Conservation (phyloP, 1,140 invertebrate species). For the Calliphora vicina region DNA sequence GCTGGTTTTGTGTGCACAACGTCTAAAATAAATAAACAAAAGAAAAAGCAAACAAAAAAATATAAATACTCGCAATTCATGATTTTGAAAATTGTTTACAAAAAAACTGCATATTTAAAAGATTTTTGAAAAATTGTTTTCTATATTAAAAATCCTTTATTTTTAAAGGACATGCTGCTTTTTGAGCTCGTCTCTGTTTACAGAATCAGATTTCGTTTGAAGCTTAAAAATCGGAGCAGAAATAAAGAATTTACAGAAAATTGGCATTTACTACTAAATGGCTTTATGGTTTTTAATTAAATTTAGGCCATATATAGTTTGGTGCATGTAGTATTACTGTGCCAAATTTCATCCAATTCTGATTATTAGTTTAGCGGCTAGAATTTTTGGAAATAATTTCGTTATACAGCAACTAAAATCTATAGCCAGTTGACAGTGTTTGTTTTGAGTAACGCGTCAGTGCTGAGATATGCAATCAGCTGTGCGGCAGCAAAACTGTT, state of each 20-base stretch:
- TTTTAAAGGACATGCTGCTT: slow-evolving; percentile 37
- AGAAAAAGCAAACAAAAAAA: neutral
- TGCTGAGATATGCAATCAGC: neutral
- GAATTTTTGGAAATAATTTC: slow-evolving; percentile 53
- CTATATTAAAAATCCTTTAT: neutral
- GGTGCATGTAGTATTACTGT: neutral
- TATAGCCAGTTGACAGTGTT: neutral
- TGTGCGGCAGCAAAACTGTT: neutral
- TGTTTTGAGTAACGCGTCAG: neutral
- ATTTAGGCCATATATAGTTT: neutral
- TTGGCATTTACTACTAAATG: neutral
- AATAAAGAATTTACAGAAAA: neutral
- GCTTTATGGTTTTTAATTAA: neutral
- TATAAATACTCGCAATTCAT: slow-evolving; percentile 2
- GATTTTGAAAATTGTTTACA: slow-evolving; percentile 20
- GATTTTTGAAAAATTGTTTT: slow-evolving; percentile 58
- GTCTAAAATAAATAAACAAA: neutral
- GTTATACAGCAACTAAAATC: slow-evolving; percentile 46
- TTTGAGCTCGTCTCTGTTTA: neutral
- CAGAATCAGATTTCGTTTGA: slow-evolving; percentile 55
- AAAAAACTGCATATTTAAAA: slow-evolving; percentile 51
- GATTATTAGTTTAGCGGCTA: slow-evolving; percentile 20
- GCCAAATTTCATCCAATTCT: slow-evolving; percentile 43
- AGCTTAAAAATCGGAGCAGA: slow-evolving; percentile 51
- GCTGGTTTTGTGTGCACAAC: neutral